Base-by-base conservation (phyloP, 2,113 vertebrate genomes). In the Nothobranchius furzeri region DNA sequence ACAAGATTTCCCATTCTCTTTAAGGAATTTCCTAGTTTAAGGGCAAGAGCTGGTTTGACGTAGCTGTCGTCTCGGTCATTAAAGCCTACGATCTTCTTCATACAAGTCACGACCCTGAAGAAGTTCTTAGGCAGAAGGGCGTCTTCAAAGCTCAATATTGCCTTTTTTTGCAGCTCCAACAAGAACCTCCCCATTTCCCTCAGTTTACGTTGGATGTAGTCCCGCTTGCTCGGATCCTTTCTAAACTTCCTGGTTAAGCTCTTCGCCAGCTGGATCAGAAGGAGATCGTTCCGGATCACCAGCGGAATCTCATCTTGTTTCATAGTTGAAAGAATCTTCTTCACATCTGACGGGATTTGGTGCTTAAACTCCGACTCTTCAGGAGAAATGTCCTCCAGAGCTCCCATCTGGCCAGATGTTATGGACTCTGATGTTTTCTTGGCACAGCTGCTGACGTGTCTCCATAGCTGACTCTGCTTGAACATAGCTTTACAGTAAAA, bases 161-260 rank as follows among this genome's bases (percentile, higher is more conserved):
- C 51, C 51, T 61, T 79, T 12, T 76, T 7, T 2, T 58, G 61
- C 40, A 89, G 65, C 0, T 40, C 57, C 9, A 84, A 24, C 63
- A 82, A 58, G 11, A 89, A 74, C 47, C 59, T 62, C 20, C 79
- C 87, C 66, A 87, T 43, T 36, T 79, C 79, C 15, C 72, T 76
- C 47, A 84, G 58, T 37, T 36, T 84, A 51, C 79, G 60, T 42
- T 46, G 54, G 53, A 88, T 1, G 20, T 37, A 20, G 0, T 76
- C 73, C 1, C 49, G 46, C 30, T 57, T 79, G 11, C n/a, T 15
- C 9, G 51, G 43, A 47, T 76, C 12, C 3, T 30, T 30, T 60
- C 35, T n/a, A 24, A 67, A 43, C 51, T 65, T 76, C 1, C 76
- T 49, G 0, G 1, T 51, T n/a, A 86, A 62, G 64, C 7, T 49